phyloP scores from a whole-genome alignment of 2,888 invertebrate species.

The Cynaeus angustus region DNA sequence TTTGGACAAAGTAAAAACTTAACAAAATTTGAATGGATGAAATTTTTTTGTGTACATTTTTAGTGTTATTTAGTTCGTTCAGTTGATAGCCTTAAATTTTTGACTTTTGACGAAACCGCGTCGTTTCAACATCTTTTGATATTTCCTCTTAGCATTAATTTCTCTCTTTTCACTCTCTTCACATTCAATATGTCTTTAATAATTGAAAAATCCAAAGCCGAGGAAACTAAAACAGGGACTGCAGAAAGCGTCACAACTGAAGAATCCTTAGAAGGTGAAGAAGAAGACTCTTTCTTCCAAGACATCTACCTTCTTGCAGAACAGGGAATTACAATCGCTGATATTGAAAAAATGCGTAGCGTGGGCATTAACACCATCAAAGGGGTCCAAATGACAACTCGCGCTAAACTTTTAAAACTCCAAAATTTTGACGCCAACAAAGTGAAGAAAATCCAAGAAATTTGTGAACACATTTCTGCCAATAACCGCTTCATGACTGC shows the following conservation, averaged over 20 bases:
- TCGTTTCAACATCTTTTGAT: neutral
- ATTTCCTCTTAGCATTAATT: neutral
- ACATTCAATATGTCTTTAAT: neutral
- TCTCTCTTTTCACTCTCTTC: neutral
- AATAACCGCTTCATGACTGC: conserved; percentile 83
- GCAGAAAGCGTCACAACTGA: neutral
- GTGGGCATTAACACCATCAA: conserved; percentile 87
- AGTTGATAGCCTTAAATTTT: neutral
- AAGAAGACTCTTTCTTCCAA: conserved; percentile 82
- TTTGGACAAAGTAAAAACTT: too few species aligned
- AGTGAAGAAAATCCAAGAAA: conserved; percentile 87
- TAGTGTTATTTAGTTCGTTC: neutral
- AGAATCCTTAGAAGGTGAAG: conserved; percentile 70
- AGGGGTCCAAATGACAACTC: conserved; percentile 87
- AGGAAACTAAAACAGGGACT: neutral
- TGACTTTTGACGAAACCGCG: conserved; percentile 9
- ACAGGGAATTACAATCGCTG: conserved; percentile 80
- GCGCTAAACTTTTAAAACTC: conserved; percentile 80
- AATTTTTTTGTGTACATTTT: too few species aligned
- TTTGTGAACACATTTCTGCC: conserved; percentile 78
- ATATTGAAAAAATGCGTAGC: conserved; percentile 84
- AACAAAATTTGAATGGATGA: too few species aligned
- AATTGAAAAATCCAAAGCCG: neutral
- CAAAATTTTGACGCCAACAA: conserved; percentile 86
- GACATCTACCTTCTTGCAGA: conserved; percentile 81